These are phyloP conservation scores for Platerodrilus igneus DNA, from an alignment of 2,888 invertebrate species.

Conservation along the genomic window DNA sequence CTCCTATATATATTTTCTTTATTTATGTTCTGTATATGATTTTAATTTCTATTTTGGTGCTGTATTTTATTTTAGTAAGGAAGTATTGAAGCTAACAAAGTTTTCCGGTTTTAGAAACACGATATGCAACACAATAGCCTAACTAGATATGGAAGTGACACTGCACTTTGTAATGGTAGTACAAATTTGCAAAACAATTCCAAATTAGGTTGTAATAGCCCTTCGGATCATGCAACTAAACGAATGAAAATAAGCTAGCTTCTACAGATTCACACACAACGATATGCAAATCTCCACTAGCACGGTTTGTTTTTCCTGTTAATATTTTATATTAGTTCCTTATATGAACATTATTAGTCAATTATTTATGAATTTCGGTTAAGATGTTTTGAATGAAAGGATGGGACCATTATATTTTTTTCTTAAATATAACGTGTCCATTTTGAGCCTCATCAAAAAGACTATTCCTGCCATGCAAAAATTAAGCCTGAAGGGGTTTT, in stretches of 20 bases:
- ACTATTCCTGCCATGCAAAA: no score
- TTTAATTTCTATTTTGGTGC: not conserved
- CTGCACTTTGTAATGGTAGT: constrained; percentile 36
- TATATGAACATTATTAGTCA: constrained; percentile 9
- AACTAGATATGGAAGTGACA: constrained; percentile 40
- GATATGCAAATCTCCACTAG: constrained; percentile 36
- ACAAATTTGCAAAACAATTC: constrained; percentile 25
- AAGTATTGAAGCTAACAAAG: no score
- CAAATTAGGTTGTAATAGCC: constrained; percentile 44
- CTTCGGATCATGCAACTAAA: constrained; percentile 43
- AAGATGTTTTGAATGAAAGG: constrained; percentile 12
- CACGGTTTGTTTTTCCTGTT: constrained; percentile 12
- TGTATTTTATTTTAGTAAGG: no score
- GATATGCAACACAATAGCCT: constrained; percentile 44
- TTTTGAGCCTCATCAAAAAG: no score
- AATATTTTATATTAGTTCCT: constrained; percentile 12
- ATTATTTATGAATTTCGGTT: constrained; percentile 15
- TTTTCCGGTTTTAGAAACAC: constrained; percentile 41
- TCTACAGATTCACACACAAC: constrained; percentile 31
- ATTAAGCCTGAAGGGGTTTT: not conserved
- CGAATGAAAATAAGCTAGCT: constrained; percentile 50
- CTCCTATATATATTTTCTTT: no score
- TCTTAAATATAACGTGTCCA: no score
- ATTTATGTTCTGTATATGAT: no score
- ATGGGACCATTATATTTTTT: constrained; percentile 27